phyloP scores from a whole-genome alignment of 2,888 invertebrate species.

The Matsumyia berberina region DNA sequence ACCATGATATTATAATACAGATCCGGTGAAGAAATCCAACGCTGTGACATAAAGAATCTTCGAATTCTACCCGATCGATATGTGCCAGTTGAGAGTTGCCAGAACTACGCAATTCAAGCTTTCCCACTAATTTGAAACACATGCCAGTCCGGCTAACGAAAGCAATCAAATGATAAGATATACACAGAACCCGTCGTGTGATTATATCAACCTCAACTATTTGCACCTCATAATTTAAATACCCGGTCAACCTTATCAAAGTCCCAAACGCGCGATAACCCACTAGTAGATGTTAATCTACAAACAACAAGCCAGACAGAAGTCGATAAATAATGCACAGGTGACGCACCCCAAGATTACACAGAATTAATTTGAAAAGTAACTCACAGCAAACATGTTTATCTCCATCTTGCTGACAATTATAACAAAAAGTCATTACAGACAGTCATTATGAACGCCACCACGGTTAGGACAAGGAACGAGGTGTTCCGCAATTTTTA shows the following conservation, averaged over 20 bases:
- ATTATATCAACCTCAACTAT: no score
- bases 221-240: no score
- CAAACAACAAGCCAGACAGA: constrained; percentile 12
- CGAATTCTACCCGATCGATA: no score
- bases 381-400: constrained; percentile 17
- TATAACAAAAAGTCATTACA: not conserved
- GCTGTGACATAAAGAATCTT: no score
- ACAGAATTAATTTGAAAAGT: not conserved
- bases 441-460: not conserved
- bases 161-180: no score
- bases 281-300: not conserved
- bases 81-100: no score
- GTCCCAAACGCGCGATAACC: not conserved
- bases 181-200: no score
- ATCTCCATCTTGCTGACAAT: not conserved
- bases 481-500: not conserved
- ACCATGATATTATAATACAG: no score
- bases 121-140: no score
- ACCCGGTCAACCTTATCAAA: not conserved
- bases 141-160: no score
- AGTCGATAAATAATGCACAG: not conserved
- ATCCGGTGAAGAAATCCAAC: no score
- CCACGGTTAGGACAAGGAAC: constrained; percentile 3
- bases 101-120: no score
- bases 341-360: not conserved